These are phyloP conservation scores for Bostrychus sinensis DNA, from an alignment of 2,113 vertebrate genomes.

Conservation along the genomic window DNA sequence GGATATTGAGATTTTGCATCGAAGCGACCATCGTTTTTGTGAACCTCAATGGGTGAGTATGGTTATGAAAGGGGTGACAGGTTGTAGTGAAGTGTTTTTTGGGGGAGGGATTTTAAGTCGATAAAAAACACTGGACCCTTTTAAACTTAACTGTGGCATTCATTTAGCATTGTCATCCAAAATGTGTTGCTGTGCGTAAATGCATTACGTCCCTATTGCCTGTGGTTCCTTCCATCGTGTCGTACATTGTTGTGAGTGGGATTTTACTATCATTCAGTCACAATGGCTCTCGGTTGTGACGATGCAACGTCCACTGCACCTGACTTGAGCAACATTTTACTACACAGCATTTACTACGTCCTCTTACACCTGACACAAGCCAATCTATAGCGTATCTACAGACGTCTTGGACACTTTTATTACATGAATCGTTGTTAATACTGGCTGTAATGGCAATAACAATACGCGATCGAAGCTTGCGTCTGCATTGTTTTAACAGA, in stretches of 20 bases:
- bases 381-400: background rate
- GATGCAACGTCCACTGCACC: slow-evolving; percentile 34
- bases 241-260: slow-evolving; percentile 61
- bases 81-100: slow-evolving; percentile 33
- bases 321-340: slow-evolving; percentile 21
- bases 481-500: background rate
- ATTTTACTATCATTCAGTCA: slow-evolving; percentile 66
- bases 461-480: background rate
- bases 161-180: slow-evolving; percentile 25
- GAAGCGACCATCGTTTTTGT: slow-evolving; percentile 38
- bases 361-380: background rate
- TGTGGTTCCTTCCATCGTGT: slow-evolving; percentile 49
- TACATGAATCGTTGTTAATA: background rate
- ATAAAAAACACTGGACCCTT: slow-evolving; percentile 5
- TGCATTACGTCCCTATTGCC: slow-evolving; percentile 19
- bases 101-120: background rate
- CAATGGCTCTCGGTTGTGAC: slow-evolving; percentile 44
- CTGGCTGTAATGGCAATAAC: background rate
- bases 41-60: slow-evolving; percentile 52
- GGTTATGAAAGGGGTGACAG: slow-evolving; percentile 47
- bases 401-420: background rate
- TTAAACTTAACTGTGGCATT: slow-evolving; percentile 37
- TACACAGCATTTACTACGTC: slow-evolving; percentile 25
- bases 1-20: slow-evolving; percentile 18
- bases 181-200: slow-evolving; percentile 7